These are phyloP conservation scores for Trichonephila inaurata DNA, from an alignment of 1,140 invertebrate genomes.

Conservation along the genomic window DNA sequence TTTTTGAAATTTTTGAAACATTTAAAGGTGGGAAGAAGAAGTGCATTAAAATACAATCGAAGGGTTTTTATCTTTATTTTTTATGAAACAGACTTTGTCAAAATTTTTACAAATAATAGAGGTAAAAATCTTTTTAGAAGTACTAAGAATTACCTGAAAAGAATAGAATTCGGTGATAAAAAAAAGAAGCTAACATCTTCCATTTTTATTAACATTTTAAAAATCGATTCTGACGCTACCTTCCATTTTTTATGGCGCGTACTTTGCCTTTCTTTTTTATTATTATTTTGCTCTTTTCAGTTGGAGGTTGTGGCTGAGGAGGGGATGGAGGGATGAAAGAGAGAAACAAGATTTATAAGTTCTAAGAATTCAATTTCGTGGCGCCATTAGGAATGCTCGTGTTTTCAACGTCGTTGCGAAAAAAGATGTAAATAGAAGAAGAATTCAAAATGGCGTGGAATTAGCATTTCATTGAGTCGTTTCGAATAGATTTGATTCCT, in stretches of 20 bases:
- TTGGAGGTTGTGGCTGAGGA: not conserved
- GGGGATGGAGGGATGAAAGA: not conserved
- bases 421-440: conserved; percentile 20
- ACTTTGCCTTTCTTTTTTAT: not conserved
- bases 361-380: conserved; percentile 46
- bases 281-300: not conserved
- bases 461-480: conserved; percentile 30
- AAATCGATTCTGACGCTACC: not conserved
- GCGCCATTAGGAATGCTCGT: conserved; percentile 20
- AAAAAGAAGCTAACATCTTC: not conserved
- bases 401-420: not conserved
- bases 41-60: too few relatives aligned
- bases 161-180: not conserved
- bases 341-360: conserved; percentile 60
- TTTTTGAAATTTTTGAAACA: too few relatives aligned
- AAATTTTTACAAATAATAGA: too few relatives aligned
- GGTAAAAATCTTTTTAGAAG: too few relatives aligned
- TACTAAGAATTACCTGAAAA: not conserved
- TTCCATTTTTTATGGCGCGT: not conserved
- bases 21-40: too few relatives aligned
- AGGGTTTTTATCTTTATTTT: too few relatives aligned
- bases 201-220: conserved; percentile 40
- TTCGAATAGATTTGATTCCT: conserved; percentile 15
- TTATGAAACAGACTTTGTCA: too few relatives aligned
- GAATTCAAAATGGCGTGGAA: conserved; percentile 33